These are phyloP conservation scores for Martes martes DNA, from an alignment of 2,113 vertebrate species.

Conservation along the genomic window DNA sequence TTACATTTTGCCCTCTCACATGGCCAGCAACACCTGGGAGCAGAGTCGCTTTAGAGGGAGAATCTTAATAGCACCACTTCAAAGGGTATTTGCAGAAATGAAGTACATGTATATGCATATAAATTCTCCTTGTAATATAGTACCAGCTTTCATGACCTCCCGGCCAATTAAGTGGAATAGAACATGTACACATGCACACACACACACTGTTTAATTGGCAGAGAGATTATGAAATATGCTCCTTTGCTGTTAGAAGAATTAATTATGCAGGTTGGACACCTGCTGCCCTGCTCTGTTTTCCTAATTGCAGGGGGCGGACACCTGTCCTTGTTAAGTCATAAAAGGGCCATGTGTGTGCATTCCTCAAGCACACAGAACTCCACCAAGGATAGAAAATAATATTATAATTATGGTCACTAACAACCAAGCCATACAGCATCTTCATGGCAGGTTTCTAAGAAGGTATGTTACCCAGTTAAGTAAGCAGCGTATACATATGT, in stretches of 20 bases:
- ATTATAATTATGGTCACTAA: background rate
- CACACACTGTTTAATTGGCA: conserved; percentile 7
- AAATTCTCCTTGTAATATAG: conserved; percentile 11
- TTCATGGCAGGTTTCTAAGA: background rate
- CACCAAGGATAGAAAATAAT: background rate
- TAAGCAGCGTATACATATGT: background rate
- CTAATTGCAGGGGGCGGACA: background rate
- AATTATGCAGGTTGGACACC: conserved; percentile 48
- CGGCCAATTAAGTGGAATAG: conserved; percentile 1
- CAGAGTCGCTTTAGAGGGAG: conserved; percentile 25
- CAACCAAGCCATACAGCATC: background rate
- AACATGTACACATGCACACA: background rate
- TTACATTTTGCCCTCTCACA: conserved; percentile 30
- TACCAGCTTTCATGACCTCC: conserved; percentile 6
- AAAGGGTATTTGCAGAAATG: conserved; percentile 31
- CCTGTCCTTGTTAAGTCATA: conserved; percentile 35
- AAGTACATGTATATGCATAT: background rate
- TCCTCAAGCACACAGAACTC: background rate
- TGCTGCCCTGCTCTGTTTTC: conserved; percentile 6
- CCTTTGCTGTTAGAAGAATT: conserved; percentile 44
- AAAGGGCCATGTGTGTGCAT: background rate
- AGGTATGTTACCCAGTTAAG: background rate
- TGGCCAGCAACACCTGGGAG: conserved; percentile 37
- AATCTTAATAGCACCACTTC: conserved; percentile 13
- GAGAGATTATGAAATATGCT: conserved; percentile 32